These are phyloP conservation scores for Tachysurus vachellii DNA, from an alignment of 2,113 vertebrate species.

Conservation along the genomic window DNA sequence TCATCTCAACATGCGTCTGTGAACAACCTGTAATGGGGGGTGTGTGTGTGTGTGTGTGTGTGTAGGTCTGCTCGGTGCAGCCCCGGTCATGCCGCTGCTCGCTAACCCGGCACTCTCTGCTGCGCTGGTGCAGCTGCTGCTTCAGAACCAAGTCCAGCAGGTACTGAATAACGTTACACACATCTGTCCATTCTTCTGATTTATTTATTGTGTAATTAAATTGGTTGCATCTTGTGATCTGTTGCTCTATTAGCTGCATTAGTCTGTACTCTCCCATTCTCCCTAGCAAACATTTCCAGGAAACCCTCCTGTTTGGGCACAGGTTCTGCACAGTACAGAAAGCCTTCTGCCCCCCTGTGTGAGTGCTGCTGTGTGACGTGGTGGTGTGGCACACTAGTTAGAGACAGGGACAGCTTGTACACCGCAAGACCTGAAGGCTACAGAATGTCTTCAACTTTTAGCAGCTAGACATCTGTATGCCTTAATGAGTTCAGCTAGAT, in stretches of 20 bases:
- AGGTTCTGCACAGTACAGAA: slow-evolving; percentile 76
- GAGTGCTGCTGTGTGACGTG: slow-evolving; percentile 59
- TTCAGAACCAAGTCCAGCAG: slow-evolving; percentile 87
- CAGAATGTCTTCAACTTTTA: neutral
- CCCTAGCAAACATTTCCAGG: slow-evolving; percentile 75
- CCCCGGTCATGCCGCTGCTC: slow-evolving; percentile 80
- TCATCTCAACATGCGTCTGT: neutral
- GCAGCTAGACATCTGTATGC: neutral
- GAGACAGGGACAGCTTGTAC: neutral
- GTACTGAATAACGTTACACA: slow-evolving; percentile 57
- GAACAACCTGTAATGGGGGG: no score
- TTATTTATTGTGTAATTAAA: neutral
- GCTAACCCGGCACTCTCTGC: slow-evolving; percentile 81
- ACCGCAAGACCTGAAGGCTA: neutral
- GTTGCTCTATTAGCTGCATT: slow-evolving; percentile 1
- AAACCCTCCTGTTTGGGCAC: slow-evolving; percentile 76
- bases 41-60: neutral
- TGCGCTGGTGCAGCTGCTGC: slow-evolving; percentile 83
- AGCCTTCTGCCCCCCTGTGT: slow-evolving; percentile 70
- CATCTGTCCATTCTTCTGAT: neutral
- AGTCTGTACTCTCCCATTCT: slow-evolving; percentile 27
- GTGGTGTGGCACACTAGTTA: neutral
- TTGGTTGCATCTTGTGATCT: neutral
- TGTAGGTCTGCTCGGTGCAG: slow-evolving; percentile 83
- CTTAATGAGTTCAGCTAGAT: neutral